Conservation (phyloP, 2,113 vertebrate genomes). For the Ascaphus truei region DNA sequence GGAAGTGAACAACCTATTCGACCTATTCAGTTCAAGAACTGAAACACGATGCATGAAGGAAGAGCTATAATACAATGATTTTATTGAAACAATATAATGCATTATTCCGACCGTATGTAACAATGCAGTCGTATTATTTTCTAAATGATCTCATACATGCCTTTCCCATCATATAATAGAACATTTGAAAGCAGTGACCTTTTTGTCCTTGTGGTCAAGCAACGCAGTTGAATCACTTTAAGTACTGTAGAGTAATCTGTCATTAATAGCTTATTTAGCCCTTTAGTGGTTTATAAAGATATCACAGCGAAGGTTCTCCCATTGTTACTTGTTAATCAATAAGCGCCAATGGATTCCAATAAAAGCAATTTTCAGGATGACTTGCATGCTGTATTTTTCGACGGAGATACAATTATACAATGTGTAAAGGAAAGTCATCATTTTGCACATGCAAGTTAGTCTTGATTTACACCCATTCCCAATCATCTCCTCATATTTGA, state of each 20-base stretch:
- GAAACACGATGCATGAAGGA: no score
- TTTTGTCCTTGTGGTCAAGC: constrained; percentile 57
- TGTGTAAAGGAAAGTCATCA: neutral
- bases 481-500: neutral
- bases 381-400: neutral
- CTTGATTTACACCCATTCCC: no score
- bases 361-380: constrained; percentile 24
- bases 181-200: constrained; percentile 52
- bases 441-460: neutral
- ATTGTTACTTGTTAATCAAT: constrained; percentile 39
- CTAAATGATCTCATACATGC: no score
- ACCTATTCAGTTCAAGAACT: no score
- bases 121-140: no score
- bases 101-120: no score
- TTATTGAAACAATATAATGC: no score
- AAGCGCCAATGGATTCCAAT: constrained; percentile 26
- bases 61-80: no score
- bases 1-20: no score
- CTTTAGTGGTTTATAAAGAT: constrained; percentile 51
- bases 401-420: neutral
- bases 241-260: constrained; percentile 50
- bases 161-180: constrained; percentile 44
- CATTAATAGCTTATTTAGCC: constrained; percentile 59
- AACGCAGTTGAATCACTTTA: constrained; percentile 46
- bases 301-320: constrained; percentile 33